These are phyloP conservation scores for Amblyornis subalaris DNA, from an alignment of 2,113 vertebrate species.

Conservation along the genomic window DNA sequence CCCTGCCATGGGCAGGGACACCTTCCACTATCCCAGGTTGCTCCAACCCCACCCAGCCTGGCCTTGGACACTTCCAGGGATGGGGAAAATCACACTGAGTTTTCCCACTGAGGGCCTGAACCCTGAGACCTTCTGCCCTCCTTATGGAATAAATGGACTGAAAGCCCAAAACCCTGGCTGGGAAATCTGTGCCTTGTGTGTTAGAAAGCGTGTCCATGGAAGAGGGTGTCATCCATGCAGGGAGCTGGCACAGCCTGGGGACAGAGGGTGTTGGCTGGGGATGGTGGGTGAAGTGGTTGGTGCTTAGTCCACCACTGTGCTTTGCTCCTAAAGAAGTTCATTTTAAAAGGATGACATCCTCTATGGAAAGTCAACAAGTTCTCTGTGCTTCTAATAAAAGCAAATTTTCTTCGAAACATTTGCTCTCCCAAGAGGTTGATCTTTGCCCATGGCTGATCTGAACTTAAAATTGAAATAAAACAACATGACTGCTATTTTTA, in stretches of 20 bases:
- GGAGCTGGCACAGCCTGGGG: background rate
- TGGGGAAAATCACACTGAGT: background rate
- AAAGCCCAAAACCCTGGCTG: background rate
- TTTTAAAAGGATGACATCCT: background rate
- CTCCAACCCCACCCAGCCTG: background rate
- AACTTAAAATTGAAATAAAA: background rate
- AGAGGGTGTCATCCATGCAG: accelerated
- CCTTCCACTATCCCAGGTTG: accelerated
- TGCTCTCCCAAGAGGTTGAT: background rate
- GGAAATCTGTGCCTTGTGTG: accelerated
- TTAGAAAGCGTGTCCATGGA: background rate
- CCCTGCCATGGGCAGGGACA: background rate
- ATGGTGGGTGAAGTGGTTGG: accelerated
- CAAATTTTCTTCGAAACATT: background rate
- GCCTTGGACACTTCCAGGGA: background rate
- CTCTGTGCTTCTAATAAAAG: background rate
- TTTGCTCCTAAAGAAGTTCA: background rate
- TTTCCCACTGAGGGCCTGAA: background rate
- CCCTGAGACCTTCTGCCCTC: background rate
- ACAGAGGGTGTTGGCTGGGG: background rate
- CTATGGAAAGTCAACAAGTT: background rate
- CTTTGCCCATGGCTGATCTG: background rate
- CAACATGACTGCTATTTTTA: accelerated
- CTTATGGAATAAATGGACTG: background rate
- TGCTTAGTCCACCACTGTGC: background rate